Evolutionary conservation across 2,888 invertebrate genomes (phyloP).

Genomic region (Hoplodrina blanda): DNA sequence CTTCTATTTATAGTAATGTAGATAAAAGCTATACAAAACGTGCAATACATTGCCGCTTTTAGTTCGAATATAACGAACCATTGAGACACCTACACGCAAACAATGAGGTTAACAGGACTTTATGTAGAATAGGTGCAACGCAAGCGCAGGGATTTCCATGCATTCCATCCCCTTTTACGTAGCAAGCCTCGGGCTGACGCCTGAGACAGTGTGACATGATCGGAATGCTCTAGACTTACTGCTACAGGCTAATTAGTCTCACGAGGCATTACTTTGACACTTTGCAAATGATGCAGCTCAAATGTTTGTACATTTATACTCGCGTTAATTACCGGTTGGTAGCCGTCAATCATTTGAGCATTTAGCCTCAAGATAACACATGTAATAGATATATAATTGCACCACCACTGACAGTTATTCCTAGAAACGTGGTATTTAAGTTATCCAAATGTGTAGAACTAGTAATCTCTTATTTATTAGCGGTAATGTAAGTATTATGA

Average conservation of each 20-base stretch:
- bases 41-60: conserved; percentile 56
- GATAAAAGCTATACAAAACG: conserved; percentile 61
- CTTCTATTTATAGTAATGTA: conserved; percentile 61
- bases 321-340: conserved; percentile 59
- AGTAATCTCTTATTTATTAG: conserved; percentile 48
- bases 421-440: conserved; percentile 48
- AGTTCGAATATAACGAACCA: conserved; percentile 58
- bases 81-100: conserved; percentile 63
- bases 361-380: conserved; percentile 58
- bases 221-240: conserved; percentile 44
- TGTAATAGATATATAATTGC: conserved; percentile 60
- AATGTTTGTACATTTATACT: conserved; percentile 53
- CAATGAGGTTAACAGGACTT: conserved; percentile 50
- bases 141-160: conserved; percentile 59
- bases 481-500: conserved; percentile 51
- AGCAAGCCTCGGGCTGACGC: conserved; percentile 62
- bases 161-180: conserved; percentile 70
- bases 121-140: conserved; percentile 43
- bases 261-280: conserved; percentile 60
- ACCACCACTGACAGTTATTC: conserved; percentile 42
- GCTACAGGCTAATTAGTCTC: conserved; percentile 61
- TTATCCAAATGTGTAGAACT: conserved; percentile 41
- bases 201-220: conserved; percentile 58
- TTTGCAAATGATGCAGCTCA: conserved; percentile 57
- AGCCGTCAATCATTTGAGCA: conserved; percentile 57